Base-by-base conservation (phyloP, 2,888 invertebrate genomes). In the Pherbina coryleti region DNA sequence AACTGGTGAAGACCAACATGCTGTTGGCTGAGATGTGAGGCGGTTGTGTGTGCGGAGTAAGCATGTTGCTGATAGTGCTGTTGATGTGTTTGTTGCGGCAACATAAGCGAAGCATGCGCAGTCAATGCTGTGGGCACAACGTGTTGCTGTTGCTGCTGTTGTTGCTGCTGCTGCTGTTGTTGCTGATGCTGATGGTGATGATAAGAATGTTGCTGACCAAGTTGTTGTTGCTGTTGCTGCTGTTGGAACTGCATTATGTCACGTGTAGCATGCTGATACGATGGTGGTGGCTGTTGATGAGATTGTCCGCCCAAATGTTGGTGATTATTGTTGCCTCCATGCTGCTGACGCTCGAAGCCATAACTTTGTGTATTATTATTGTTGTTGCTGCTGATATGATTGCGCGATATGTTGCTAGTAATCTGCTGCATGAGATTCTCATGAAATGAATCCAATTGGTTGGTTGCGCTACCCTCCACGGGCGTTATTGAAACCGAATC, bases 361-460 rank as follows among this genome's bases (percentile, higher is more conserved):
- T 70, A 60, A 49, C 49, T 51, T 78, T 78, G 82, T 70, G 78
- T 77, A 64, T 75, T 83, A 34, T 75, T 84, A 81, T 81, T 92
- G 92, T 71, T 72, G 92, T 88, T 83, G 88, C 86, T 84, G 90
- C 91, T 85, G 51, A 79, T 82, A 69, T 91, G 80, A 31, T 80
- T 83, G 55, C 87, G 84, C 60, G 84, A 81, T 71, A 87, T 85
- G 37, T 86, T 87, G 78, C 84, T 91, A 86, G 91, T 92, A 83
- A 93, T 91, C 84, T 89, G 89, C 71, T 88, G 88, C 79, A 93
- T 91, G 77, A 93, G 92, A 90, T 95, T 95, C 84, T 96, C 96
- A 72, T 94, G 93, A 87, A 95, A 93, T 5, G 93, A 92, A 86
- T 95, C 95, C 78, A 95, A 91, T 71, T 91, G 91, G 66, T 92